phyloP scores from a whole-genome alignment of 2,113 vertebrate species.

The Hiodon alosoides region DNA sequence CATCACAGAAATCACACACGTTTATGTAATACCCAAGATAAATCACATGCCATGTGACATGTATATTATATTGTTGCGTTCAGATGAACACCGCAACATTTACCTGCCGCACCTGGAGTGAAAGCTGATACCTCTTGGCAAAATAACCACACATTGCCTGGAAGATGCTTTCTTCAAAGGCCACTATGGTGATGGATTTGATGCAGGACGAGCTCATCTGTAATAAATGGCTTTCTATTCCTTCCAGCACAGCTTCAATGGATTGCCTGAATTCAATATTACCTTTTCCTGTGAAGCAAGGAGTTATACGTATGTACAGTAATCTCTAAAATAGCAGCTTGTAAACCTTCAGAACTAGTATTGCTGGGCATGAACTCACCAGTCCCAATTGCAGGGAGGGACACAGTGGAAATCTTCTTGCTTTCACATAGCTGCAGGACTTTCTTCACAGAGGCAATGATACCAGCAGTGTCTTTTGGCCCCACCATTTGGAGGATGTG shows the following conservation, averaged over 20 bases:
- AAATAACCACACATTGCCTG: constrained; percentile 26
- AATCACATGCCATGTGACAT: too few species aligned
- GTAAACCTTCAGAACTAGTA: not conserved
- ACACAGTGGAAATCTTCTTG: constrained; percentile 26
- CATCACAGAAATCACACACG: not conserved
- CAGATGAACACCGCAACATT: not conserved
- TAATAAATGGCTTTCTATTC: constrained; percentile 34
- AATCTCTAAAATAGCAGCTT: not conserved
- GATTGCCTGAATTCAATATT: constrained; percentile 31
- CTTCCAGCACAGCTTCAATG: constrained; percentile 37
- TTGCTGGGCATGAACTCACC: constrained; percentile 28
- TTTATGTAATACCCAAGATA: too few species aligned
- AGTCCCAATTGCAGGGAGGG: constrained; percentile 50
- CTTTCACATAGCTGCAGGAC: constrained; percentile 44
- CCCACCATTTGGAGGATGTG: constrained; percentile 52
- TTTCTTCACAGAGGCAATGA: constrained; percentile 35
- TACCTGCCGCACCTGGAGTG: constrained; percentile 24
- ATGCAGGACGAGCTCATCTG: constrained; percentile 27
- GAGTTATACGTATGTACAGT: not conserved
- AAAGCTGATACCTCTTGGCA: constrained; percentile 12
- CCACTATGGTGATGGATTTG: constrained; percentile 30
- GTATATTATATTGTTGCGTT: not conserved
- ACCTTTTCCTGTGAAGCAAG: constrained; percentile 34
- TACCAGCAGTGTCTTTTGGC: constrained; percentile 27
- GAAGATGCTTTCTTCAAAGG: constrained; percentile 37